A percentile compares a stretch with the other conserved stretches of the same genome.
These are phyloP conservation scores for Caenorhabditis afra DNA, from an alignment of 2,888 invertebrate species.

Conservation along the genomic window DNA sequence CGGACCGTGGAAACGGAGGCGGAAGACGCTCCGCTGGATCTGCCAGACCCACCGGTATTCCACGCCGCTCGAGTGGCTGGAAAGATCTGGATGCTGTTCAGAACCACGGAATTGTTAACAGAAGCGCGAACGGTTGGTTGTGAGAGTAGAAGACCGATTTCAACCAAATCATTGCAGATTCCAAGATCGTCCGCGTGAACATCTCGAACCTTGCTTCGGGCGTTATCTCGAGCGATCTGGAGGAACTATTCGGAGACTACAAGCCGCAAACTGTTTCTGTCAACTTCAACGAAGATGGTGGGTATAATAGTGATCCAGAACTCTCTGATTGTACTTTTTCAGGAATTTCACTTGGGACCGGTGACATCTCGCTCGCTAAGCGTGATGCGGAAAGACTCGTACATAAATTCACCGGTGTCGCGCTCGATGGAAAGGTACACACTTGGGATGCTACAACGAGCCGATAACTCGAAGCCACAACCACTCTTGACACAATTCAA, in stretches of 20 bases:
- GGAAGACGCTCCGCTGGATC: slow-evolving; percentile 2
- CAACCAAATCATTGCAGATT: slow-evolving; percentile 28
- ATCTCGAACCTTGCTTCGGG: slow-evolving; percentile 66
- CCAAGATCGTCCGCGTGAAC: slow-evolving; percentile 59
- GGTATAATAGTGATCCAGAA: neutral
- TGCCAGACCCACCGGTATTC: slow-evolving; percentile 36
- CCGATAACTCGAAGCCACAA: slow-evolving; percentile 28
- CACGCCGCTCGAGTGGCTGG: slow-evolving; percentile 50
- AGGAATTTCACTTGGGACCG: slow-evolving; percentile 70
- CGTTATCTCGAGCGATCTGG: slow-evolving; percentile 65
- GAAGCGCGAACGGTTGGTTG: slow-evolving; percentile 34
- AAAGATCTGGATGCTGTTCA: slow-evolving; percentile 46
- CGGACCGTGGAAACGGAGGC: slow-evolving; percentile 9
- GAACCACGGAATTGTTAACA: slow-evolving; percentile 40
- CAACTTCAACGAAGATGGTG: slow-evolving; percentile 69
- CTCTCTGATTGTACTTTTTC: slow-evolving; percentile 10
- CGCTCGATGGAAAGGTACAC: slow-evolving; percentile 65
- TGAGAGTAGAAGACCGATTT: neutral
- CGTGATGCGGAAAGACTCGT: slow-evolving; percentile 64
- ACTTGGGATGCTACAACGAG: slow-evolving; percentile 23
- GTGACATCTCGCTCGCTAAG: slow-evolving; percentile 64
- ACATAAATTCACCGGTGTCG: slow-evolving; percentile 59
- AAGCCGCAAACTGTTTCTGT: slow-evolving; percentile 62
- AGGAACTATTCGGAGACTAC: slow-evolving; percentile 67
- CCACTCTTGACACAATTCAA: slow-evolving; percentile 30